phyloP scores from a whole-genome alignment of 2,797 vertebrate genomes.

The Ctenosaura bakeri region DNA sequence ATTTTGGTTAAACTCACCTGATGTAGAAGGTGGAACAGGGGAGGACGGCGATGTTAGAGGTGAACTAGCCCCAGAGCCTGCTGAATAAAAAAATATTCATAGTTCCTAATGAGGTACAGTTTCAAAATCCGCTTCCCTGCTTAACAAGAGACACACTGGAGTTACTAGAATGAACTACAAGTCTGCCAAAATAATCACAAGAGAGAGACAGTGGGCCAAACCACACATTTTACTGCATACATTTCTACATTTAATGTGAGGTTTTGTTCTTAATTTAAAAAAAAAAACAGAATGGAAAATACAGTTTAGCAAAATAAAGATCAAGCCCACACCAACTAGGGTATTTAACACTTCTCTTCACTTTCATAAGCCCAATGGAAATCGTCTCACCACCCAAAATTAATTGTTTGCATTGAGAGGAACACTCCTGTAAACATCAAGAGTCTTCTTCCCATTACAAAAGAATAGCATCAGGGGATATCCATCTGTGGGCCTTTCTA shows the following conservation, averaged over 20 bases:
- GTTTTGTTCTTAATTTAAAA: not conserved
- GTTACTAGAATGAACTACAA: not conserved
- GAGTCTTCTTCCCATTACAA: not conserved
- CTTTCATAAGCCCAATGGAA: not conserved
- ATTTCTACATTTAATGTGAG: not conserved
- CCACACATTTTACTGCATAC: not conserved
- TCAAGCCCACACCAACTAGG: not conserved
- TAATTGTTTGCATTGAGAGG: too few species aligned
- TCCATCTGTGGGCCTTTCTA: too few species aligned
- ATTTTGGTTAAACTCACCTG: conserved; percentile 81
- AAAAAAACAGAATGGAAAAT: not conserved
- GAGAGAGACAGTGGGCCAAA: not conserved
- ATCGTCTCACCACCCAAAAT: not conserved
- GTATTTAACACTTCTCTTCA: not conserved
- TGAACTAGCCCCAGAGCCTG: conserved; percentile 96
- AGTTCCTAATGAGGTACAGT: conserved; percentile 58
- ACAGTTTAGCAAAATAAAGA: not conserved
- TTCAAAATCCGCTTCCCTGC: conserved; percentile 7
- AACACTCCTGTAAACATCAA: not conserved
- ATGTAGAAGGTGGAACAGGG: conserved; percentile 88
- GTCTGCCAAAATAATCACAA: not conserved
- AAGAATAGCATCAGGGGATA: not conserved
- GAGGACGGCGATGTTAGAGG: conserved; percentile 94
- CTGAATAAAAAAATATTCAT: conserved; percentile 73
- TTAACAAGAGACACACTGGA: not conserved